A percentile compares a stretch with the other conserved stretches of the same genome.
Evolutionary conservation across 2,797 vertebrate species (phyloP).

Genomic region (Enteromius radiatus): DNA sequence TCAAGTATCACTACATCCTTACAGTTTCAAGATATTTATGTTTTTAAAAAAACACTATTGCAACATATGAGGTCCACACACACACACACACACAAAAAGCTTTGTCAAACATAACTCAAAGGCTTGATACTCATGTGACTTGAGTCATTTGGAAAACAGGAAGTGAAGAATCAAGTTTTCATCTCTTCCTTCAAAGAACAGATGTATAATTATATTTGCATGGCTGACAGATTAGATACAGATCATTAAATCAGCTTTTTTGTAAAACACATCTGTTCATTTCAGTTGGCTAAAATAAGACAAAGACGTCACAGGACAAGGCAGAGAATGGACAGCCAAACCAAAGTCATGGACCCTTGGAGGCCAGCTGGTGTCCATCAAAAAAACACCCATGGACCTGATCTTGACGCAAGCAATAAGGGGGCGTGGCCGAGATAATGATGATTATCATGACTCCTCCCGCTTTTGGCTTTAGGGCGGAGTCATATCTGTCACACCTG

Average conservation of each 20-base stretch:
- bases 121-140: conserved; percentile 39
- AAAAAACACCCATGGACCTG: conserved; percentile 20
- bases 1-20: conserved; percentile 1
- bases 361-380: conserved; percentile 43
- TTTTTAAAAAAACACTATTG: neutral
- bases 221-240: neutral
- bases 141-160: conserved; percentile 27
- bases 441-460: conserved; percentile 62
- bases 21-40: neutral
- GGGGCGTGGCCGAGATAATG: conserved; percentile 62
- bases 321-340: neutral
- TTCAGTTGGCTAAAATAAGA: conserved; percentile 3
- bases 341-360: conserved; percentile 28
- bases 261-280: conserved; percentile 4
- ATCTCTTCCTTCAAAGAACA: conserved; percentile 39
- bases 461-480: neutral
- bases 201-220: neutral
- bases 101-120: conserved; percentile 20
- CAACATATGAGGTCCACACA: neutral
- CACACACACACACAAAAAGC: neutral
- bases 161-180: conserved; percentile 29
- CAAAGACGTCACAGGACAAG: neutral
- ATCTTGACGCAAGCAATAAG: conserved; percentile 68
- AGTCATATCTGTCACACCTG: conserved; percentile 88
- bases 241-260: neutral